Base-by-base conservation (phyloP, 1,140 invertebrate genomes). In the Chlorops oryzae region DNA sequence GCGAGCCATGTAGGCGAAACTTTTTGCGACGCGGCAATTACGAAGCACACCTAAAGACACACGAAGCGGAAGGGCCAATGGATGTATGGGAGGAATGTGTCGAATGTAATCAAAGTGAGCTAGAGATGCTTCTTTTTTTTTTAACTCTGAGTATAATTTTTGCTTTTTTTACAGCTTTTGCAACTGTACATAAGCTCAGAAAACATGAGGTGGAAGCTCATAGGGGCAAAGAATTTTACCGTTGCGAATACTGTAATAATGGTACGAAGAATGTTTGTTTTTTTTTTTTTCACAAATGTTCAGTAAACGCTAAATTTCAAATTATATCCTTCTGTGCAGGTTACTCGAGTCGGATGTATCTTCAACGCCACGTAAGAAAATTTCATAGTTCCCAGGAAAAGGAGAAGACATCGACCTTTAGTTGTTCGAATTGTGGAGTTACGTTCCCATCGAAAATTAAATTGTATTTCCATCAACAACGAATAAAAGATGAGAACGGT, bases 201-300 rank as follows among this genome's bases (percentile, higher is more conserved):
- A 35, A 39, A 13, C 51, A 53, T 42, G 49, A 53, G 4, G 48
- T 48, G 43, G 32, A 48, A 20, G 13, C 37, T 9, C 51, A 53
- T 13, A 27, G 39, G 44, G 51, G 40, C n/a, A 47, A 42, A 12
- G 2, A 25, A 9, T 47, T 47, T 13, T 28, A 48, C 2, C 34
- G 37, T 27, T 53, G 51, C 37, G 47, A 48, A 28, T 37, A 48
- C 18, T 53, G 51, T 23, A 28, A 48, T 20, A 48, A 53, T 32
- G 51, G 47, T 49, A 42, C 12, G 6, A 2, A 3, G 24, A 18
- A 20, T 10, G 6, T 2, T 10, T 5, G n/a, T 23, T 20, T 23
- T 22, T 41, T 18, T 40, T 20, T 9, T 2, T 41, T 18, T 41
- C n/a, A 22, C 5, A 17, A 22, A 41, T 10, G 25, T 15, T 27